Percentiles rank a stretch among this genome's conserved stretches.
Evolutionary conservation across 1,140 invertebrate species (phyloP).

Genomic region (Lepidurus apus): DNA sequence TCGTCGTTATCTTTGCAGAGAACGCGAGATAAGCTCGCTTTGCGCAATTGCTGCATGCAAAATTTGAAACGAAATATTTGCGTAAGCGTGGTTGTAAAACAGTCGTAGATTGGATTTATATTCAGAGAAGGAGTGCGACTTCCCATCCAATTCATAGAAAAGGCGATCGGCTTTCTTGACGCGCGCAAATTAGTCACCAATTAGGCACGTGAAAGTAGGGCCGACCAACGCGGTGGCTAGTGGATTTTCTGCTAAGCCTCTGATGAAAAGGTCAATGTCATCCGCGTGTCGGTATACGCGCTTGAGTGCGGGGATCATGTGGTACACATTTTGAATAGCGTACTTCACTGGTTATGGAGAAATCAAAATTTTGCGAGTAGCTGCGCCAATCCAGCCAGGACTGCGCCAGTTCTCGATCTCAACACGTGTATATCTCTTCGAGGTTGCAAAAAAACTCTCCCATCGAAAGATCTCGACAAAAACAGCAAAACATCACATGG

Average conservation of each 20-base stretch:
- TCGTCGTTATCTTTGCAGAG: no score
- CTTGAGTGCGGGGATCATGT: slow-evolving; percentile 49
- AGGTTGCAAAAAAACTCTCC: no score
- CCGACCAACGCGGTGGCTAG: slow-evolving; percentile 44
- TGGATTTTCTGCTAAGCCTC: slow-evolving; percentile 42
- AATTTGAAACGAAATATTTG: slow-evolving; percentile 35
- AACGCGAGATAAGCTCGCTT: no score
- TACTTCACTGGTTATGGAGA: not conserved
- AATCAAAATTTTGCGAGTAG: slow-evolving; percentile 8
- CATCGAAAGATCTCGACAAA: no score
- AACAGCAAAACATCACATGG: no score
- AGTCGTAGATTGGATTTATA: slow-evolving; percentile 40
- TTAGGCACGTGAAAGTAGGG: slow-evolving; percentile 44
- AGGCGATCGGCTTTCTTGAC: slow-evolving; percentile 49
- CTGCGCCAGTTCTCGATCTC: no score
- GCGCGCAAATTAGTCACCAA: slow-evolving; percentile 50
- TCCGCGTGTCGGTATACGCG: slow-evolving; percentile 41
- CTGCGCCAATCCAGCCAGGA: not conserved
- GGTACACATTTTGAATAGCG: slow-evolving; percentile 66
- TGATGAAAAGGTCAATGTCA: slow-evolving; percentile 47
- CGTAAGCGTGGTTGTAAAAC: no score
- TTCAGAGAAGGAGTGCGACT: slow-evolving; percentile 48
- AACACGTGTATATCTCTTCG: no score
- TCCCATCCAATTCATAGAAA: slow-evolving; percentile 52
- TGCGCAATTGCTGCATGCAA: no score